phyloP scores from a whole-genome alignment of 2,797 vertebrate genomes.

The Amniataba percoides region DNA sequence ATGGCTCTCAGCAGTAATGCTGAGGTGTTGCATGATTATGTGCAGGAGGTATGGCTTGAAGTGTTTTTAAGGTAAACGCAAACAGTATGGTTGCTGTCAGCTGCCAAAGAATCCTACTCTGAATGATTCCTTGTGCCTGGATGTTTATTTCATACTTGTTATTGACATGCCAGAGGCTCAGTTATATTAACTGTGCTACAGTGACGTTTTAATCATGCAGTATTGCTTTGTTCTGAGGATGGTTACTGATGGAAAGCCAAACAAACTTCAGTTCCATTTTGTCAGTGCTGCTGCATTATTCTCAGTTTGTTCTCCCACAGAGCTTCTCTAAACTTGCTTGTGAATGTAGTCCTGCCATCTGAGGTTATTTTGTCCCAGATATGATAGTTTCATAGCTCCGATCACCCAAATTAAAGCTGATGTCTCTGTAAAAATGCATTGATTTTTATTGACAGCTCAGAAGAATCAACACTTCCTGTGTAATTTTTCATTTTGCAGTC shows the following conservation, averaged over 20 bases:
- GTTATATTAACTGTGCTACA: not conserved
- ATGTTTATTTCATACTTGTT: conserved; percentile 8
- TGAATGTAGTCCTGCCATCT: not conserved
- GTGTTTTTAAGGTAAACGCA: conserved; percentile 15
- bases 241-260: conserved; percentile 19
- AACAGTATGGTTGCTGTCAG: not conserved
- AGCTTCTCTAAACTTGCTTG: not conserved
- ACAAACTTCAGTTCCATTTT: conserved; percentile 19
- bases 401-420: conserved; percentile 28
- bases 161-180: not conserved
- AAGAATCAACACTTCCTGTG: not conserved
- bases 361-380: conserved; percentile 3
- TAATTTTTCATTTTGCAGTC: not conserved
- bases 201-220: conserved; percentile 19
- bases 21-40: not conserved
- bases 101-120: not conserved
- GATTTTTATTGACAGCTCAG: conserved; percentile 1
- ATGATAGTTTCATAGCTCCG: conserved; percentile 1
- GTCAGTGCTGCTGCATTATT: not conserved
- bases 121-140: conserved; percentile 11
- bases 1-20: not conserved
- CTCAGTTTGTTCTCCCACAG: not conserved
- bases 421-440: not conserved
- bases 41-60: not conserved
- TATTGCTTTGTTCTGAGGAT: conserved; percentile 3